Base-by-base conservation (phyloP, 2,113 vertebrate species). In the Gambusia affinis region DNA sequence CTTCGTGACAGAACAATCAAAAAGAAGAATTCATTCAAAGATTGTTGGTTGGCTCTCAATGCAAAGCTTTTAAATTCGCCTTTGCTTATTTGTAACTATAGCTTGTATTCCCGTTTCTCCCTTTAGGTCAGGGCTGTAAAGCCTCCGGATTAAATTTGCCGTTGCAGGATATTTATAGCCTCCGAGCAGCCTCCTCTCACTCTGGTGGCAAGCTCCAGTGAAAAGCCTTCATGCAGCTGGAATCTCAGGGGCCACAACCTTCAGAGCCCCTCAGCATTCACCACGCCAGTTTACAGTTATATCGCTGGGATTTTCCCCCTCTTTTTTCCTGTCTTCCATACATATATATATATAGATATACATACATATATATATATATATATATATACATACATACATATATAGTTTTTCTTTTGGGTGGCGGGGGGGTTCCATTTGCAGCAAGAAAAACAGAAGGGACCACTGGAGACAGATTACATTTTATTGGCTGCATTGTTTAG, bases 161-260 rank as follows among this genome's bases (percentile, higher is more conserved):
- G 80, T 85, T 81, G 30, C 71, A 87, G 81, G 81, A 81, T 73
- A 85, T 87, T 77, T 83, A 80, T 80, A 77, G 64, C 87, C 88
- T 68, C 29, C 1, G 0, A 68, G 44, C 79, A 67, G 81, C 84
- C 85, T 87, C 85, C 81, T 92, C 81, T 87, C 89, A 87, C 88
- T 79, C 88, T 90, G 89, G 91, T 88, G 90, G 92, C 92, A 90
- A 91, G 91, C 88, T 92, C 61, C 66, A 80, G 73, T 91, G 89
- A 87, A 33, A 90, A 85, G 81, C 76, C 73, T 79, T 44, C 42
- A 44, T 88, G 82, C 90, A 95, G 93, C 92, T 92, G 90, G 92
- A 90, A 47, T 78, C 83, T 87, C 73, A 12, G 75, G 70, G 74
- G 85, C 86, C 83, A 72, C 87, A 64, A 81, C 85, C 89, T 90